Percentiles rank a stretch among this genome's conserved stretches.
These are phyloP conservation scores for Notothenia rossii DNA, from an alignment of 2,113 vertebrate species.

Conservation along the genomic window DNA sequence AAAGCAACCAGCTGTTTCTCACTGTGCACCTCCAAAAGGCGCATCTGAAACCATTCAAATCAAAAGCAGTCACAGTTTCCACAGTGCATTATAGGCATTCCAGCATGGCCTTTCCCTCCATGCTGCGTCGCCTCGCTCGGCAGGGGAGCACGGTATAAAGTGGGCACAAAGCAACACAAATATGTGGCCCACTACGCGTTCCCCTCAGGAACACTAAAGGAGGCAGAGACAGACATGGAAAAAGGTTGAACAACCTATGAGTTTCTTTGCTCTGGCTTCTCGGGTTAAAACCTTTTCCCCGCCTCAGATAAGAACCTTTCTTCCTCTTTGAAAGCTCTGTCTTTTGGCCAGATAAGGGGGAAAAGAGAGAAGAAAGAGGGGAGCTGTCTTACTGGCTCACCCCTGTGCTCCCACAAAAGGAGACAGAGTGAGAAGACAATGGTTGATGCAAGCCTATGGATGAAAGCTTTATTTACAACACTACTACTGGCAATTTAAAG, in stretches of 20 bases:
- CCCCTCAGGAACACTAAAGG: constrained; percentile 62
- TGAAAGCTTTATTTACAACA: constrained; percentile 16
- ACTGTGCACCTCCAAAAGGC: constrained; percentile 72
- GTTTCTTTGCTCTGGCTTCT: constrained; percentile 51
- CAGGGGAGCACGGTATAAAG: constrained; percentile 75
- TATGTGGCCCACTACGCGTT: constrained; percentile 65
- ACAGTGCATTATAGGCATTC: constrained; percentile 83
- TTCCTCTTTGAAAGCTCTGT: constrained; percentile 74
- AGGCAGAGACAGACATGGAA: not conserved
- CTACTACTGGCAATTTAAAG: constrained; percentile 27
- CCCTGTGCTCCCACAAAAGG: constrained; percentile 60
- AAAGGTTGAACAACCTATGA: constrained; percentile 53
- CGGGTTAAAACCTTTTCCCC: constrained; percentile 70
- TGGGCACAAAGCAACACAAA: constrained; percentile 79
- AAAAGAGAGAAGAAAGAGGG: constrained; percentile 49
- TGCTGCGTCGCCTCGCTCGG: constrained; percentile 69
- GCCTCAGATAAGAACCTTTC: constrained; percentile 72
- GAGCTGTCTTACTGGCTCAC: constrained; percentile 59
- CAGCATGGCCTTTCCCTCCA: constrained; percentile 76
- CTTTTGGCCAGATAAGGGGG: constrained; percentile 62
- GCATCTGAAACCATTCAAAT: constrained; percentile 87
- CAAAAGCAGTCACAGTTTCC: constrained; percentile 87
- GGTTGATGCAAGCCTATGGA: constrained; percentile 25
- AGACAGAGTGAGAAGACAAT: constrained; percentile 65
- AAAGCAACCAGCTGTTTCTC: constrained; percentile 83